Evolutionary conservation across 2,797 vertebrate species (phyloP).

Genomic region (Galago senegalensis): DNA sequence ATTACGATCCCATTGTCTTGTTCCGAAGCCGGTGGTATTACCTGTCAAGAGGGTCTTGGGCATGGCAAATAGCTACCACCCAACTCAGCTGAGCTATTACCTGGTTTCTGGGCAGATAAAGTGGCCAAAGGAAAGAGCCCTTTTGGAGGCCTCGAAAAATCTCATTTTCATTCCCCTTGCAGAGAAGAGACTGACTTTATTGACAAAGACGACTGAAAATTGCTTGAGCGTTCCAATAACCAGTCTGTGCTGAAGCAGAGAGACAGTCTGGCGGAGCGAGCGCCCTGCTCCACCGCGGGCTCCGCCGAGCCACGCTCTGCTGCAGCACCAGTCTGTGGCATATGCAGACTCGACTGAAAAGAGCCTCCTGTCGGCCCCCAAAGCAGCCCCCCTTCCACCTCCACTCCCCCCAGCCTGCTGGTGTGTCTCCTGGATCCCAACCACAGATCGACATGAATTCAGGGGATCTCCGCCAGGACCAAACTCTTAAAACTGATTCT

Average conservation of each 20-base stretch:
- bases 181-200: slow-evolving; percentile 76
- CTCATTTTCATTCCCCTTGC: slow-evolving; percentile 73
- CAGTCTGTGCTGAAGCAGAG: slow-evolving; percentile 69
- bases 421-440: slow-evolving; percentile 67
- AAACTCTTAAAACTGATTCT: not conserved
- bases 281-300: slow-evolving; percentile 39
- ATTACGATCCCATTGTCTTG: slow-evolving; percentile 35
- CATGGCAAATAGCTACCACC: slow-evolving; percentile 48
- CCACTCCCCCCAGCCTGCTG: slow-evolving; percentile 65
- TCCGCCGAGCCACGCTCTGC: not conserved
- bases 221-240: slow-evolving; percentile 72
- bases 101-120: slow-evolving; percentile 53
- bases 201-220: slow-evolving; percentile 79
- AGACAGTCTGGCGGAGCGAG: slow-evolving; percentile 74
- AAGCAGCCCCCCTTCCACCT: slow-evolving; percentile 58
- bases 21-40: slow-evolving; percentile 64
- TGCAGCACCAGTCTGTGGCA: slow-evolving; percentile 26
- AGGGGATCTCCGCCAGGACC: slow-evolving; percentile 52
- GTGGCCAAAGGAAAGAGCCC: slow-evolving; percentile 57
- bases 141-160: slow-evolving; percentile 56
- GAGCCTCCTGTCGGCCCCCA: slow-evolving; percentile 64
- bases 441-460: slow-evolving; percentile 20
- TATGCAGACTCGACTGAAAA: slow-evolving; percentile 62
- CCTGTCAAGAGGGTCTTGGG: slow-evolving; percentile 60
- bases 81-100: not conserved